A percentile compares a stretch with the other conserved stretches of the same genome.
phyloP scores from a whole-genome alignment of 2,113 vertebrate species.

The Maylandia zebra region DNA sequence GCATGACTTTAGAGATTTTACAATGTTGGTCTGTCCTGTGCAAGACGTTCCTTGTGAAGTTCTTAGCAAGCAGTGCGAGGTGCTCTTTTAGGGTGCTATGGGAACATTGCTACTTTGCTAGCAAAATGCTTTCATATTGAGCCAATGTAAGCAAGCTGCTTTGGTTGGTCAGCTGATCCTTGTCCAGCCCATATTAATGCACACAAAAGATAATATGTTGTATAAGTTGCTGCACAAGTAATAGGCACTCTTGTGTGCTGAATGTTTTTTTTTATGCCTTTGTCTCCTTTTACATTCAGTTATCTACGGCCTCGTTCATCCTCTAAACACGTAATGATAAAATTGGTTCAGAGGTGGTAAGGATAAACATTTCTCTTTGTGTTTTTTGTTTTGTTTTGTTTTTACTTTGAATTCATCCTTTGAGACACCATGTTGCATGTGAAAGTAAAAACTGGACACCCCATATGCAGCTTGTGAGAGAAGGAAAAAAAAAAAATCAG shows the following conservation, averaged over 20 bases:
- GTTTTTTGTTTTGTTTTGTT: slow-evolving; percentile 45
- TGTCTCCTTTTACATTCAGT: slow-evolving; percentile 82
- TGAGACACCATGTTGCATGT: slow-evolving; percentile 60
- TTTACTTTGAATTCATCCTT: slow-evolving; percentile 36
- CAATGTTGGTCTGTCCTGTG: not conserved
- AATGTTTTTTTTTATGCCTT: slow-evolving; percentile 64
- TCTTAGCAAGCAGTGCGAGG: slow-evolving; percentile 68
- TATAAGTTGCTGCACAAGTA: not conserved
- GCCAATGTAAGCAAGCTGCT: slow-evolving; percentile 35
- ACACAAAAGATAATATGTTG: not conserved
- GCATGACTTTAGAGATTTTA: not conserved
- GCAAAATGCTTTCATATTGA: not conserved
- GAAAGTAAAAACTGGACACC: slow-evolving; percentile 32
- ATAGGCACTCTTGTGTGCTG: slow-evolving; percentile 50
- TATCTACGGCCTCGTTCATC: slow-evolving; percentile 79
- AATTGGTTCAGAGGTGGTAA: slow-evolving; percentile 88
- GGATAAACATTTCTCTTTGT: slow-evolving; percentile 51
- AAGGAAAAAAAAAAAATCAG: not conserved
- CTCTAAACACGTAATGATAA: slow-evolving; percentile 85
- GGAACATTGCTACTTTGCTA: slow-evolving; percentile 48
- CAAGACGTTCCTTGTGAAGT: not conserved
- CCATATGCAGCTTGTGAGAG: slow-evolving; percentile 35
- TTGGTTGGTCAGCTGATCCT: slow-evolving; percentile 13
- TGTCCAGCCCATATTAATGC: not conserved
- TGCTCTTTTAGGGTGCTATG: slow-evolving; percentile 75